Conservation (phyloP, 1,140 invertebrate species). For the Drosophila miranda region DNA sequence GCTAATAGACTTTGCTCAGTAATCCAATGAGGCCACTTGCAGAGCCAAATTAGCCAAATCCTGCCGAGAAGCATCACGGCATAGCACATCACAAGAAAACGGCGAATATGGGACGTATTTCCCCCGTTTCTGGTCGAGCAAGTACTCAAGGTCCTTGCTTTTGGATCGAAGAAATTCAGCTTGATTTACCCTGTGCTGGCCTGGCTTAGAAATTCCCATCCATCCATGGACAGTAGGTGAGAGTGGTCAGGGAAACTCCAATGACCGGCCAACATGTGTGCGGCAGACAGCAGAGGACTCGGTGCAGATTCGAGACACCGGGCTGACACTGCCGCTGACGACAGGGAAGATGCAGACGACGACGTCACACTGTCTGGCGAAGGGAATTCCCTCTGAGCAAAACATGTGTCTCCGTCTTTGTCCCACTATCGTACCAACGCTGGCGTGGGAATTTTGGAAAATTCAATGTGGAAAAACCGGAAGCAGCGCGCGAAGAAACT, state of each 20-base stretch:
- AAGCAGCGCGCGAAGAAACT: slow-evolving; percentile 57
- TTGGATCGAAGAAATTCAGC: slow-evolving; percentile 20
- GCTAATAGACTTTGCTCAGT: slow-evolving; percentile 46
- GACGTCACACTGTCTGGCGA: slow-evolving; percentile 73
- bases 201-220: slow-evolving; percentile 72
- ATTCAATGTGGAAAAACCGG: slow-evolving; percentile 69
- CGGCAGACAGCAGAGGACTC: slow-evolving; percentile 44
- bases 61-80: background rate
- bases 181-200: slow-evolving; percentile 10
- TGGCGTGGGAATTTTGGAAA: slow-evolving; percentile 73
- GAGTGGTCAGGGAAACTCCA: slow-evolving; percentile 61
- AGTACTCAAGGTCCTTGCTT: slow-evolving; percentile 39
- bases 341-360: background rate
- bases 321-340: background rate
- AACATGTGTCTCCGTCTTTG: slow-evolving; percentile 50
- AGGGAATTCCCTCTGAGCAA: slow-evolving; percentile 61
- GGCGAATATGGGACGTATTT: slow-evolving; percentile 45
- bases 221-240: slow-evolving; percentile 19
- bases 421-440: slow-evolving; percentile 6
- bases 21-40: slow-evolving; percentile 48
- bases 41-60: slow-evolving; percentile 6
- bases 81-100: background rate
- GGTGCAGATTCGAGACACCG: background rate
- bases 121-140: slow-evolving; percentile 42
- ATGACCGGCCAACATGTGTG: slow-evolving; percentile 64